These are phyloP conservation scores for Hyperopisus bebe DNA, from an alignment of 2,113 vertebrate genomes.

Conservation along the genomic window DNA sequence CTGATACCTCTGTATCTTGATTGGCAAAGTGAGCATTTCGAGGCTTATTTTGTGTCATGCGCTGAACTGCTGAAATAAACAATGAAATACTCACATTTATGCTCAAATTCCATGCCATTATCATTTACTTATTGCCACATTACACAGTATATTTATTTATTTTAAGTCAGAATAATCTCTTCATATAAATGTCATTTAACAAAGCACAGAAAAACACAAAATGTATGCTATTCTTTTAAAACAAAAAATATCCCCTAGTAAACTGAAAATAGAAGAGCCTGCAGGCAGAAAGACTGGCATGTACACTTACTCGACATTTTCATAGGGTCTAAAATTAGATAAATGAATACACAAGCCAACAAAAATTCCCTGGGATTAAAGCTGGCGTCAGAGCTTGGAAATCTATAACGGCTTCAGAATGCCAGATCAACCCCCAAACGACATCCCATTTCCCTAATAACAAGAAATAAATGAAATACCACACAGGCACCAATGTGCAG, in stretches of 20 bases:
- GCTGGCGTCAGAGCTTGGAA: neutral
- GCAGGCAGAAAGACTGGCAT: neutral
- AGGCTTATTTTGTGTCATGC: neutral
- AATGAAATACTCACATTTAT: neutral
- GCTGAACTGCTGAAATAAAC: neutral
- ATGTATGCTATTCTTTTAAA: neutral
- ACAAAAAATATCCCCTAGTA: neutral
- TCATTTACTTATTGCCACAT: neutral
- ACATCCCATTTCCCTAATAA: slow-evolving; percentile 11
- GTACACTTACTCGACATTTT: neutral
- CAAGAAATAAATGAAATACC: slow-evolving; percentile 14
- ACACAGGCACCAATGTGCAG: neutral
- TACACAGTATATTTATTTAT: neutral
- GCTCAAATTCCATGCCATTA: neutral
- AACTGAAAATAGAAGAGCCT: neutral
- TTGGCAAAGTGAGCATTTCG: neutral
- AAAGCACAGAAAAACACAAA: neutral
- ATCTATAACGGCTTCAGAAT: slow-evolving; percentile 2
- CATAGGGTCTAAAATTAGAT: neutral
- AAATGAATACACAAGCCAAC: neutral
- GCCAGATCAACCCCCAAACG: slow-evolving; percentile 19
- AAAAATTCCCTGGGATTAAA: neutral
- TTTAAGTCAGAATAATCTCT: neutral
- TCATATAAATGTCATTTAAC: neutral
- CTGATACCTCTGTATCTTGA: neutral